Base-by-base conservation (phyloP, 2,797 vertebrate genomes). In the Amazona ochrocephala region DNA sequence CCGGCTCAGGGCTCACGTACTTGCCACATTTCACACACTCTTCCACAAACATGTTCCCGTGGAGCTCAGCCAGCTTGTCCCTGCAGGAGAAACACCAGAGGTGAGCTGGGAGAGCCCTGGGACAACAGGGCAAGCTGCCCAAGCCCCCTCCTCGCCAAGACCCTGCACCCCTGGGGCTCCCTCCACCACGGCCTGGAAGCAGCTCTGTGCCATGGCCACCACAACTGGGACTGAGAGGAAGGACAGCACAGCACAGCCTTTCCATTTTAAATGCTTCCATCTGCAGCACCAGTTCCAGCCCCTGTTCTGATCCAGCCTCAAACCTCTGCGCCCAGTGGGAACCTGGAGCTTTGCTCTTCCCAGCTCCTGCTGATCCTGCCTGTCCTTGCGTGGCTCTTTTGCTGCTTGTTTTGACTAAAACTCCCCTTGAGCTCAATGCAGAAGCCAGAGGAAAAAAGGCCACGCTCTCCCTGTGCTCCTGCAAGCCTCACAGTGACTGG, bases 11-110 rank as follows among this genome's bases (percentile, higher is more conserved):
- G 13, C 77, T 73, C 76, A 98, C 98, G 39, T 98, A 99, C 99
- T 98, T 99, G 97, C 99, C 98, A 44, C 99, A 99, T 94, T 99
- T 99, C 95, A 98, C 97, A 16, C 99, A 99, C 94, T 99, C 99
- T 83, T 99, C 99, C 92, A 99, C 98, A 82, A 99, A 99, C 99
- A 99, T 99, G 98, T 99, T 99, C 85, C 99, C 99, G 6, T 99
- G 99, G 24, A 99, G 98, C 97, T 99, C 99, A 0, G 99, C 99
- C 93, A 99, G 81, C 78, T 98, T 97, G 95, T 99, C 98, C 97
- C 99, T 99, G 94, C 0, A 3, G 75, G 74, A 84, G 56, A 65
- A 27, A 87, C 8, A 3, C 41, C 41, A 90, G 58, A 32, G 54
- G 24, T 71, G 88, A 88, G 65, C n/a, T 56, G 73, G 58, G 42